Percentiles rank a stretch among this genome's conserved stretches.
Evolutionary conservation across 2,888 invertebrate species (phyloP).

Genomic region (Matsumyia berberina): DNA sequence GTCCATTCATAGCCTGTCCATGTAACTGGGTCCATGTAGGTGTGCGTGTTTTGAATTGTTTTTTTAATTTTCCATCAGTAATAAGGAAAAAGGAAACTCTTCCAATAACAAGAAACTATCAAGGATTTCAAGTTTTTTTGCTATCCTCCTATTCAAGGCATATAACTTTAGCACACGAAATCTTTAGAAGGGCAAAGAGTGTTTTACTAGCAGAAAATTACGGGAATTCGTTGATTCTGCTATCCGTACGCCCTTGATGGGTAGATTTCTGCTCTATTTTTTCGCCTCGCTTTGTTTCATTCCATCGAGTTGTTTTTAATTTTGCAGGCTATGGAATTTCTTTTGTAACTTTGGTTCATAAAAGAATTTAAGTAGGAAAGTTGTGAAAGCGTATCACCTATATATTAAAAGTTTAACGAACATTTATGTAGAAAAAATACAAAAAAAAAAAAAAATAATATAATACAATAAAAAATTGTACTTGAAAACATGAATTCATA

Average conservation of each 20-base stretch:
- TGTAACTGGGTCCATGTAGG: slow-evolving; percentile 31
- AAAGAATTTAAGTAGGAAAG: slow-evolving; percentile 54
- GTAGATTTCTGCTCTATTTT: slow-evolving; percentile 13
- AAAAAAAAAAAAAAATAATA: slow-evolving; percentile 20
- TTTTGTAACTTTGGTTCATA: slow-evolving; percentile 52
- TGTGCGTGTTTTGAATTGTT: slow-evolving; percentile 48
- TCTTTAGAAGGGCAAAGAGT: slow-evolving; percentile 34
- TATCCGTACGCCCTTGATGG: slow-evolving; percentile 15
- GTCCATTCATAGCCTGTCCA: slow-evolving; percentile 20
- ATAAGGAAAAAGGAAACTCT: slow-evolving; percentile 34
- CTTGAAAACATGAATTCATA: too few relatives aligned
- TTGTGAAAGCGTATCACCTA: slow-evolving; percentile 49
- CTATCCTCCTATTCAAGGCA: slow-evolving; percentile 19
- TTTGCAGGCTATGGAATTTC: slow-evolving; percentile 54
- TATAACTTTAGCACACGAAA: slow-evolving; percentile 33
- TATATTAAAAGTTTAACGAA: slow-evolving; percentile 47
- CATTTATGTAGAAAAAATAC: slow-evolving; percentile 18
- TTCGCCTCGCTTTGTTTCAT: neutral
- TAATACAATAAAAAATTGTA: too few relatives aligned
- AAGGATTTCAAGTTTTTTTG: slow-evolving; percentile 22
- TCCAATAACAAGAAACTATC: slow-evolving; percentile 41
- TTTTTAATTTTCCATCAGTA: slow-evolving; percentile 48
- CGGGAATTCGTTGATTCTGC: slow-evolving; percentile 24
- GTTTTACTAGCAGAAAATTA: slow-evolving; percentile 17
- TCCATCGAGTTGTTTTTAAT: slow-evolving; percentile 57